phyloP scores from a whole-genome alignment of 2,888 invertebrate species.

The Dasypogon diadema region DNA sequence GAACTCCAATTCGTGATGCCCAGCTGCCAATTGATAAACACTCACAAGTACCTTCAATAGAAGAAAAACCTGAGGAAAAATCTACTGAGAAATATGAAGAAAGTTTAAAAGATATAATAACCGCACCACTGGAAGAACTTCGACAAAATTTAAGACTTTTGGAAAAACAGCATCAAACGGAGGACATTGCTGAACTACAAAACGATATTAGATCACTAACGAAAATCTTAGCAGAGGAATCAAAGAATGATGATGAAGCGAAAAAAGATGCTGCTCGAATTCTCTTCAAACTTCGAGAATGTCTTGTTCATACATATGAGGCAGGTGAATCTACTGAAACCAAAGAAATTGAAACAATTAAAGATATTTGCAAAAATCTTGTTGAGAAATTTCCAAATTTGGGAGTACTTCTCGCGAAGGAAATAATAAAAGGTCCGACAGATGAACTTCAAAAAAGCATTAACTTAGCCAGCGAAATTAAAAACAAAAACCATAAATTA shows the following conservation, averaged over 20 bases:
- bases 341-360: neutral
- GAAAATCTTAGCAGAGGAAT: neutral
- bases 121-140: neutral
- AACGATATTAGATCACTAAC: neutral
- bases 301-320: constrained; percentile 54
- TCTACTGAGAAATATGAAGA: neutral
- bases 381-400: constrained; percentile 3
- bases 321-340: neutral
- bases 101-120: neutral
- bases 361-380: constrained; percentile 18
- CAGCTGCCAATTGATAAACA: no score
- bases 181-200: neutral
- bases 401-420: neutral
- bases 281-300: constrained; percentile 51
- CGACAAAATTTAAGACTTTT: neutral
- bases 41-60: no score
- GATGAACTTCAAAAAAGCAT: constrained; percentile 6
- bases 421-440: constrained; percentile 16
- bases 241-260: neutral
- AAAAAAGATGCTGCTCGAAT: constrained; percentile 16
- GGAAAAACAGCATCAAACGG: neutral
- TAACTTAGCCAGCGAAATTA: neutral
- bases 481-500: neutral
- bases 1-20: neutral
- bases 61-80: neutral